phyloP scores from a whole-genome alignment of 2,888 invertebrate genomes.

The Polietes domitor region DNA sequence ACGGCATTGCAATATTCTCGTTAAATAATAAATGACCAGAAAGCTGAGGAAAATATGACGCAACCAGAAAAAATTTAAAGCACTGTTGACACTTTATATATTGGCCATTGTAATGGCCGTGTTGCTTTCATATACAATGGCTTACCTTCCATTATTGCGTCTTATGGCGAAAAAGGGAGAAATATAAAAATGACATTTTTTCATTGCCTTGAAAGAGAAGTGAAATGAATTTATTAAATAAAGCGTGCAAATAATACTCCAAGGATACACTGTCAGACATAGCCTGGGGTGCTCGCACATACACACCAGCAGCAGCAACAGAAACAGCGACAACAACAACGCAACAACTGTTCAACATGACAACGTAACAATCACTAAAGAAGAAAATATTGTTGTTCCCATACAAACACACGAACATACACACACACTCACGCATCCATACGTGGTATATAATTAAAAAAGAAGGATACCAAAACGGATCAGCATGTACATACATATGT shows the following conservation, averaged over 20 bases:
- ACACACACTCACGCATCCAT: background rate
- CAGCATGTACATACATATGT: background rate
- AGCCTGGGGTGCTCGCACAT: background rate
- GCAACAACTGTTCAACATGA: background rate
- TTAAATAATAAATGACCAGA: conserved; percentile 23
- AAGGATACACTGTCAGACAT: too few relatives aligned
- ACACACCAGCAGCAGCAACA: background rate
- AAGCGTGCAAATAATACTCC: conserved; percentile 48
- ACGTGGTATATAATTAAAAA: background rate
- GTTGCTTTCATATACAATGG: background rate
- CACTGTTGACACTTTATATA: conserved; percentile 7
- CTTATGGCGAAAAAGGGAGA: background rate
- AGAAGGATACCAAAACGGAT: background rate
- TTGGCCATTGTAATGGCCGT: conserved; percentile 6
- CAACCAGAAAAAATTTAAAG: background rate
- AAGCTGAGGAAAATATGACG: background rate
- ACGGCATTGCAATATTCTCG: background rate
- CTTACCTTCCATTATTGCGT: background rate
- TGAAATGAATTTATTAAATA: conserved; percentile 55
- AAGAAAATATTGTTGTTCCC: background rate
- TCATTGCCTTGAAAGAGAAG: conserved; percentile 9
- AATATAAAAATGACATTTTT: conserved; percentile 6
- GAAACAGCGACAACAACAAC: conserved; percentile 4
- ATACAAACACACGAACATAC: background rate
- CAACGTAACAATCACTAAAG: conserved; percentile 1